Percentiles rank a stretch among this genome's conserved stretches.
Conservation (phyloP, 1,140 invertebrate genomes). For the Lepidurus arcticus region DNA sequence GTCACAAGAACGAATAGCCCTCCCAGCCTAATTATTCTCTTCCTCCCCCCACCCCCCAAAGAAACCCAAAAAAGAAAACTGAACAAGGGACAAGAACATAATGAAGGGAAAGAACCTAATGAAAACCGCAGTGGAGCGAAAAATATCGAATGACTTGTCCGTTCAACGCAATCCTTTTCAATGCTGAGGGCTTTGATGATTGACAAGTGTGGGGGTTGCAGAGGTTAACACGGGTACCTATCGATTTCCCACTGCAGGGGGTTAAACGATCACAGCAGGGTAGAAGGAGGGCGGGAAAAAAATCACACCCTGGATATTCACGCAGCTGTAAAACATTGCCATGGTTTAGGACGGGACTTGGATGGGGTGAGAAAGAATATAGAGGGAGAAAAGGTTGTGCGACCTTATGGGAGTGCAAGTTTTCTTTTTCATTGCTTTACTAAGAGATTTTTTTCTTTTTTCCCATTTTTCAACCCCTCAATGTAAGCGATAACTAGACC, state of each 20-base stretch:
- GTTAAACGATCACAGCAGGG: constrained; percentile 21
- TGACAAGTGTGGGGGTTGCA: constrained; percentile 8
- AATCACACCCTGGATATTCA: constrained; percentile 14
- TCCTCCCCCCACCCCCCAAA: not conserved
- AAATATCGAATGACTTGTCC: constrained; percentile 12
- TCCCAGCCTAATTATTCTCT: not conserved
- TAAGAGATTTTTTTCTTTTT: not conserved
- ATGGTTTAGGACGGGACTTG: not conserved
- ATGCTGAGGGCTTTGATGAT: constrained; percentile 11
- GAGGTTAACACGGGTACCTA: constrained; percentile 18
- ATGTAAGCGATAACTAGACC: not conserved
- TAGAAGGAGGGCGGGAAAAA: not conserved
- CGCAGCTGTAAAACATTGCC: constrained; percentile 14
- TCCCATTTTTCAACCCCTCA: not conserved
- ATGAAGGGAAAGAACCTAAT: no score
- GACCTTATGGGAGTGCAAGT: constrained; percentile 4
- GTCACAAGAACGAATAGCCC: not conserved
- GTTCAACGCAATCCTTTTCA: constrained; percentile 21
- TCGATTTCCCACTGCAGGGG: constrained; percentile 5
- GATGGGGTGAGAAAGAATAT: not conserved
- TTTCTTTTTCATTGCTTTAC: constrained; percentile 5
- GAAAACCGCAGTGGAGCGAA: not conserved
- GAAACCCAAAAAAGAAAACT: not conserved
- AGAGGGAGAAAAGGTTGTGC: not conserved
- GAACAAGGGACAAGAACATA: not conserved